phyloP scores from a whole-genome alignment of 2,797 vertebrate genomes.

The Uromys caudimaculatus region DNA sequence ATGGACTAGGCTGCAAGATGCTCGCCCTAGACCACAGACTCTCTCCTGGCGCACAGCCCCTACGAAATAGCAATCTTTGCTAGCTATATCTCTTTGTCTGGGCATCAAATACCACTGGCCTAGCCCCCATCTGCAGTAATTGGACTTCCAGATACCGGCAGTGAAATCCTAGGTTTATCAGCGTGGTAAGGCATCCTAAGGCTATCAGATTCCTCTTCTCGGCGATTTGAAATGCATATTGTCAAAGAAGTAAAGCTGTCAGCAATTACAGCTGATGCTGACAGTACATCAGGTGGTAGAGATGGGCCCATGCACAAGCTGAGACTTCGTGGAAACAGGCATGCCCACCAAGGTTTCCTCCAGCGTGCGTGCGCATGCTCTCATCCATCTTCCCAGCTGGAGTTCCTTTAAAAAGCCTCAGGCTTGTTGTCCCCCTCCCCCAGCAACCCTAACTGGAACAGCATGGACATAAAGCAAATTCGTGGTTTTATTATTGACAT shows the following conservation, averaged over 20 bases:
- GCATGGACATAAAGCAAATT: neutral
- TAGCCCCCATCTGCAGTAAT: neutral
- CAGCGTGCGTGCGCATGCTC: neutral
- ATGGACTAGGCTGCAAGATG: neutral
- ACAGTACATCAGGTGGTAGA: neutral
- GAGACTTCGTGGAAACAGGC: neutral
- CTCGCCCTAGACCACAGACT: neutral
- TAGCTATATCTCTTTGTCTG: conserved; percentile 35
- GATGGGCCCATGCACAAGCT: neutral
- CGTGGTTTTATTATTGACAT: neutral
- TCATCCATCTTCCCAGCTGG: neutral
- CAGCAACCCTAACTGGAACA: neutral
- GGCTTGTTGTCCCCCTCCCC: neutral
- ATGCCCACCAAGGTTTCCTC: neutral
- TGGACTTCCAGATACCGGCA: neutral
- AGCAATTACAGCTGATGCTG: neutral
- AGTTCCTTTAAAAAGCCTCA: conserved; percentile 2
- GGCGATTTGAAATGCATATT: neutral
- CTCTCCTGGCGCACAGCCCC: neutral
- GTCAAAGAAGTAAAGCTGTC: neutral
- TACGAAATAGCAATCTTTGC: conserved; percentile 50
- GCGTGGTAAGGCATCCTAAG: neutral
- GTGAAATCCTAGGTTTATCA: neutral
- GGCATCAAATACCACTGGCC: neutral
- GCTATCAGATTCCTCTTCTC: conserved; percentile 3